Base-by-base conservation (phyloP, 2,888 invertebrate genomes). In the Odontothrips loti region DNA sequence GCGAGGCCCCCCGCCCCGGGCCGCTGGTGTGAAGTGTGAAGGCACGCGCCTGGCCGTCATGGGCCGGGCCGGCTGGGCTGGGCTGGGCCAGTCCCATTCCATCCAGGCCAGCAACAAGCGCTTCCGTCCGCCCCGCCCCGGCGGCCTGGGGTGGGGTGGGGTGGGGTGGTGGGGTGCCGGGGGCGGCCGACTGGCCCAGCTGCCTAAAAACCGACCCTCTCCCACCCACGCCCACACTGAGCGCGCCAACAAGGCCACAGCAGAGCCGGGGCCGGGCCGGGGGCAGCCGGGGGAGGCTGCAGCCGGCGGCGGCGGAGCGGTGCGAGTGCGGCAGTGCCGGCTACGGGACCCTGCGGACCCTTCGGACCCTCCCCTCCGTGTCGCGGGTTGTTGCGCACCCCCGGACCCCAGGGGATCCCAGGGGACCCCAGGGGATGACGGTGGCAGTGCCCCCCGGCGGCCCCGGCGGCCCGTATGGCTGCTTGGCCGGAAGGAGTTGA, bases 331-430 rank as follows among this genome's bases (percentile, higher is more conserved):
- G 34, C 34, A 43, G 34, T 4, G 6, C 2, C 3, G 6, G 34
- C 6, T 43, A 43, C 3, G n/a, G n/a, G n/a, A n/a, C n/a, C n/a
- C 34, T 81, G 83, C 81, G 81, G 80, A 78, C 82, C 81, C 82
- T 48, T 9, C 48, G 9, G 48, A 9, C 48, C 51, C 51, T 20
- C 51, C 51, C 51, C 51, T 51, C 82, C 83, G 83, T 80, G 81
- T 81, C 81, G 80, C 83, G 81, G 83, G 83, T 83, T 83, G 84
- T 84, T 83, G 84, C 84, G 84, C 84, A 84, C 83, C 83, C 82
- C 84, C 83, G 34, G 6, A 2, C 34, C 34, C 34, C 34, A 43
- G 2, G 34, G 34, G 3, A n/a, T n/a, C n/a, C n/a, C n/a, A n/a
- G n/a, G n/a, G n/a, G n/a, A n/a, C n/a, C n/a, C n/a, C n/a, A n/a